phyloP scores from a whole-genome alignment of 2,113 vertebrate species.

The Hyperoodon ampullatus region DNA sequence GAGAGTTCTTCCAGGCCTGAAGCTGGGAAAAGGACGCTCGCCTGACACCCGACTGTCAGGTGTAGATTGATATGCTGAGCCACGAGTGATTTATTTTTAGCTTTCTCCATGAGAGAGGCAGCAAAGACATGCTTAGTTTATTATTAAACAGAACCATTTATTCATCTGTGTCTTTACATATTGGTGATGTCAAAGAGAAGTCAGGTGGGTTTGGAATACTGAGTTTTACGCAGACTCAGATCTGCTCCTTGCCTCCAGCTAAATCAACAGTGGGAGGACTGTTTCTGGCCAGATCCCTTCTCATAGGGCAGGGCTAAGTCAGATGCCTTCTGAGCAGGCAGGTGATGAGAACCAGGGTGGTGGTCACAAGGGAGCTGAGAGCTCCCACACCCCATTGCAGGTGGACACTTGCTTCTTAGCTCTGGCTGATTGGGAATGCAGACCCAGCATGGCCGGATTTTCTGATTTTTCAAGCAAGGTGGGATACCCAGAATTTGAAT shows the following conservation, averaged over 20 bases:
- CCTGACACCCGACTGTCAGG: not conserved
- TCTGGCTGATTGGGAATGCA: accelerated
- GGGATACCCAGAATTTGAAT: not conserved
- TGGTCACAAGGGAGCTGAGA: accelerated
- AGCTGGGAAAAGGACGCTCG: not conserved
- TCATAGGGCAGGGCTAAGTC: not conserved
- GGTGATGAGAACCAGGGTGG: accelerated
- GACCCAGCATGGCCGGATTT: no score
- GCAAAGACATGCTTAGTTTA: not conserved
- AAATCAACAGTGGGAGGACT: accelerated
- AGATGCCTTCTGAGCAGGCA: not conserved
- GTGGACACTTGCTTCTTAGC: not conserved
- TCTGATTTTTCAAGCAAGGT: not conserved
- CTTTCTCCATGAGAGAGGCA: constrained; percentile 23
- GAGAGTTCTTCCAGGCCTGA: not conserved
- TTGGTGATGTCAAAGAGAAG: not conserved
- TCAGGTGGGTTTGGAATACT: not conserved
- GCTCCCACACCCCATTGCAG: accelerated
- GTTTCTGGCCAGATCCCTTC: not conserved
- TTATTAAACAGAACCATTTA: constrained; percentile 33
- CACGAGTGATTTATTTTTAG: constrained; percentile 4
- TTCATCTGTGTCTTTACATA: constrained; percentile 20
- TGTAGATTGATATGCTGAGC: not conserved
- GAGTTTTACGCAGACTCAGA: not conserved
- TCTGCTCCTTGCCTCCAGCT: not conserved